Percentiles rank a stretch among this genome's conserved stretches.
Evolutionary conservation across 2,113 vertebrate species (phyloP).

Genomic region (Numida meleagris): DNA sequence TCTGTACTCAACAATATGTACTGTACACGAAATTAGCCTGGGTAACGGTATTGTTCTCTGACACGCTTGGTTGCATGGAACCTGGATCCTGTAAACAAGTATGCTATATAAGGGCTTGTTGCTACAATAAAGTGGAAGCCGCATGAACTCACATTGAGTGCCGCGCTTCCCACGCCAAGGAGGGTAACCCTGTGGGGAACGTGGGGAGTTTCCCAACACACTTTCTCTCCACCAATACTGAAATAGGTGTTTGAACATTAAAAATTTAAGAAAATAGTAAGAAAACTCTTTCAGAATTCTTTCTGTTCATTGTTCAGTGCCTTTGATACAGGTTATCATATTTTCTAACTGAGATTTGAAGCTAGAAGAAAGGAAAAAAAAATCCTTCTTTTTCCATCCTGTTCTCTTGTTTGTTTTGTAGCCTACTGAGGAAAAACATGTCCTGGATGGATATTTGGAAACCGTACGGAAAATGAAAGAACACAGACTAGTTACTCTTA

Average conservation of each 20-base stretch:
- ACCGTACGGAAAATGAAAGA: neutral
- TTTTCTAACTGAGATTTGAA: neutral
- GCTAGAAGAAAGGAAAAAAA: neutral
- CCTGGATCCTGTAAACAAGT: no score
- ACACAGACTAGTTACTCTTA: neutral
- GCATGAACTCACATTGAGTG: no score
- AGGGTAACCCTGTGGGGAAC: no score
- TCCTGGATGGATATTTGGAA: neutral
- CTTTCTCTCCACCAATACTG: neutral
- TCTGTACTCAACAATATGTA: no score
- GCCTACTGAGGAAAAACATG: neutral
- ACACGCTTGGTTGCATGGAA: no score
- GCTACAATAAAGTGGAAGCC: no score
- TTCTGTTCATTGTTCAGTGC: neutral
- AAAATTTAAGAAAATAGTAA: neutral
- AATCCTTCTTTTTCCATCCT: no score
- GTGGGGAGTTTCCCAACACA: no score
- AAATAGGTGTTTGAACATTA: neutral
- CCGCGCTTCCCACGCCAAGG: no score
- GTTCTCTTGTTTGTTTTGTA: neutral
- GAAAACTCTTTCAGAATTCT: neutral
- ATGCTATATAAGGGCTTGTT: no score
- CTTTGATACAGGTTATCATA: neutral
- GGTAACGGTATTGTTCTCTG: no score
- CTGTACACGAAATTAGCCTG: no score